phyloP scores from a whole-genome alignment of 2,113 vertebrate species.

The Ursus arctos region DNA sequence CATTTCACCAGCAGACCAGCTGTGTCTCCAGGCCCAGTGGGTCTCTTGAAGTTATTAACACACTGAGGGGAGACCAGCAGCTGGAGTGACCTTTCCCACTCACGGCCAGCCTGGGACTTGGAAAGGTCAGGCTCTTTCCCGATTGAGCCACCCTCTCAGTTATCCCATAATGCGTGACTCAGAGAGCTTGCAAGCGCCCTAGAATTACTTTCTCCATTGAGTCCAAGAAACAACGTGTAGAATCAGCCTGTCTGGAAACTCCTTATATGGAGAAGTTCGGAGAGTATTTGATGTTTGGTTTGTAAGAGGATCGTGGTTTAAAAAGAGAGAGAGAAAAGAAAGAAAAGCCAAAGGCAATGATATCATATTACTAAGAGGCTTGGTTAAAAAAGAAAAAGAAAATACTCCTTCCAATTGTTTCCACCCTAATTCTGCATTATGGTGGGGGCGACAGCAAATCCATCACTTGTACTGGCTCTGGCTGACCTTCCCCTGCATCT shows the following conservation, averaged over 20 bases:
- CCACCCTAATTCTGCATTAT: background rate
- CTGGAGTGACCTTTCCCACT: background rate
- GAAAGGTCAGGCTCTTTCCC: background rate
- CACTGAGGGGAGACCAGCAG: background rate
- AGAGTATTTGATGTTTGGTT: constrained; percentile 68
- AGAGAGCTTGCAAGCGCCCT: constrained; percentile 15
- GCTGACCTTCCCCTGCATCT: background rate
- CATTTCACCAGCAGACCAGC: background rate
- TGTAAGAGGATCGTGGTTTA: constrained; percentile 65
- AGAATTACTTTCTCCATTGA: constrained; percentile 52
- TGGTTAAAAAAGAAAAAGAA: constrained; percentile 66
- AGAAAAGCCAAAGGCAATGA: constrained; percentile 42
- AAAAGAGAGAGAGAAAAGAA: constrained; percentile 53
- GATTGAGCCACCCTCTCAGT: background rate
- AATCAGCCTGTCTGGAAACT: constrained; percentile 43
- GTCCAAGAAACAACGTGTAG: background rate
- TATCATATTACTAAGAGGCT: constrained; percentile 71
- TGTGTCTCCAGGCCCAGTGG: background rate
- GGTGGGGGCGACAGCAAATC: constrained; percentile 37
- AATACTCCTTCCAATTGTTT: background rate
- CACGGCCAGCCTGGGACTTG: background rate
- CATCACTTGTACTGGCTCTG: constrained; percentile 23
- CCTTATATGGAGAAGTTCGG: constrained; percentile 58
- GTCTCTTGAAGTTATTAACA: background rate
- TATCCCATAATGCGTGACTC: background rate